Conservation (phyloP, 2,888 invertebrate genomes). For the Clivina fossor region DNA sequence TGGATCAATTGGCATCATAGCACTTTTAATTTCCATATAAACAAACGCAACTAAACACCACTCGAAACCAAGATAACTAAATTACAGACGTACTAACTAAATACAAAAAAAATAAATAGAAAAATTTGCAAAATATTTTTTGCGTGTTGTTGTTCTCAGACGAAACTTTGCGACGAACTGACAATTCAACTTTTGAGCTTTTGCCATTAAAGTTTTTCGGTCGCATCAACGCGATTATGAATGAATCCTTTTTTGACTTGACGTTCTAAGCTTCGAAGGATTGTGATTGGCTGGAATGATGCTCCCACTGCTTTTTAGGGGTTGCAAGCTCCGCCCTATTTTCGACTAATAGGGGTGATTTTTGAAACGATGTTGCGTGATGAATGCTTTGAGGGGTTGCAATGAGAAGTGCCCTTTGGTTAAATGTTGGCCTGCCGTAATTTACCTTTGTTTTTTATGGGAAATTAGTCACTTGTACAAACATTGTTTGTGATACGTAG, state of each 20-base stretch:
- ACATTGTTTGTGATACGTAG: background rate
- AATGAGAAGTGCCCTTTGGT: background rate
- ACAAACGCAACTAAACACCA: background rate
- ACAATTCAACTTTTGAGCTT: slow-evolving; percentile 7
- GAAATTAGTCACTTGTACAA: slow-evolving; percentile 1
- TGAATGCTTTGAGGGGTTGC: background rate
- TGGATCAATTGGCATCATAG: slow-evolving; percentile 33
- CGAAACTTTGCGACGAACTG: slow-evolving; percentile 1
- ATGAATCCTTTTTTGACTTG: slow-evolving; percentile 18
- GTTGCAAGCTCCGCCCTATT: background rate
- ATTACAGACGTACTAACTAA: no score
- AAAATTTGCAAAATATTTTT: background rate
- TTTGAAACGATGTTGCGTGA: background rate
- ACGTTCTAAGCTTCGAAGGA: background rate
- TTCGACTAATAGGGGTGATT: background rate
- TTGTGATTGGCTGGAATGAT: slow-evolving; percentile 1
- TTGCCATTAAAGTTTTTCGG: background rate
- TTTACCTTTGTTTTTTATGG: background rate
- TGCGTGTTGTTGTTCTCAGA: slow-evolving; percentile 2
- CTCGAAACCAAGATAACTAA: no score
- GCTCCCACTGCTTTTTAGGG: background rate
- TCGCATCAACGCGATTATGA: slow-evolving; percentile 1
- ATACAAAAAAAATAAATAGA: no score
- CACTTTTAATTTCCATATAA: background rate
- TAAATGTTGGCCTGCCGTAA: background rate